These are phyloP conservation scores for Nannoperca australis DNA, from an alignment of 2,797 vertebrate genomes.

Conservation along the genomic window DNA sequence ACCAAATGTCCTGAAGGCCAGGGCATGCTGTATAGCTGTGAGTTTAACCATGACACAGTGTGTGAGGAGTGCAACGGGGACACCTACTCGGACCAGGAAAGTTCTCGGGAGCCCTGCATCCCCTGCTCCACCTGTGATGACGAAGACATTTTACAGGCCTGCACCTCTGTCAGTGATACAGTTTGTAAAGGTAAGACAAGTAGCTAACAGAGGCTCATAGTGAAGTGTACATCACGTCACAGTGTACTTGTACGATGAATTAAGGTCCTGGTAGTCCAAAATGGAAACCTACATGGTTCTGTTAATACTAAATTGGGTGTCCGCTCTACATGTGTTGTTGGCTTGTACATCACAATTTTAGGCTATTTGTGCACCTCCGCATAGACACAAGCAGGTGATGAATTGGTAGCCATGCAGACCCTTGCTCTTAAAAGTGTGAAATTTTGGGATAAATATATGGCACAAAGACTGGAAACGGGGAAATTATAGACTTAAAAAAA, in stretches of 20 bases:
- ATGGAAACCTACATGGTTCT: background rate
- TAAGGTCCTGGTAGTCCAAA: background rate
- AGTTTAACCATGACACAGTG: conserved; percentile 84
- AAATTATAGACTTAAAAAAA: background rate
- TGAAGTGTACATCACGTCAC: background rate
- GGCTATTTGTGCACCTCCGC: background rate
- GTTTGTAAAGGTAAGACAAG: conserved; percentile 87
- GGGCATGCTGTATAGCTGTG: conserved; percentile 89
- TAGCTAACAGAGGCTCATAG: background rate
- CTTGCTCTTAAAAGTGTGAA: background rate
- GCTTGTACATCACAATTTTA: background rate
- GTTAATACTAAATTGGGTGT: background rate
- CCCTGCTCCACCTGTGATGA: conserved; percentile 94
- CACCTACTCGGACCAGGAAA: conserved; percentile 94
- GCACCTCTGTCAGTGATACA: conserved; percentile 85
- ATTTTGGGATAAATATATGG: background rate
- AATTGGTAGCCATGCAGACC: too few relatives aligned
- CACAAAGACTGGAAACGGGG: background rate
- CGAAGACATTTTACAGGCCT: conserved; percentile 81
- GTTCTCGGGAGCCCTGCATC: conserved; percentile 93
- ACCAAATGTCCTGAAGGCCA: conserved; percentile 87
- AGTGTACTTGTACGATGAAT: background rate
- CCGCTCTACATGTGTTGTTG: background rate
- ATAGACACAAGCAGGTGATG: background rate
- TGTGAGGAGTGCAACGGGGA: conserved; percentile 90